Base-by-base conservation (phyloP, 2,797 vertebrate genomes). In the Halcyon badia region DNA sequence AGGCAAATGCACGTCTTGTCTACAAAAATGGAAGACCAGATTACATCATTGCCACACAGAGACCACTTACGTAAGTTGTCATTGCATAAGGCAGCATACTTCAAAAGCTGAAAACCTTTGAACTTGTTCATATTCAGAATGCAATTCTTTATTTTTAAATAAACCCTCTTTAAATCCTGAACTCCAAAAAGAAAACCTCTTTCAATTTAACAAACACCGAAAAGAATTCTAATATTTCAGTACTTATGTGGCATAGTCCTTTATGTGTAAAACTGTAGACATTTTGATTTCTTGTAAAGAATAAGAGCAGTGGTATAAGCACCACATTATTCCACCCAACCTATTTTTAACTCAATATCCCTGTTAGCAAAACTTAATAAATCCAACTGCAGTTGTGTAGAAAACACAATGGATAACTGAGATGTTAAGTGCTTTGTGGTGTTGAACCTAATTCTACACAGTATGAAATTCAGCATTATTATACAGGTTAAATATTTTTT, bases 21-120 rank as follows among this genome's bases (percentile, higher is more conserved):
- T 99, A 99, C 97, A 98, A 98, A 97, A 98, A 99, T 35, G 98
- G 98, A 83, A 98, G 98, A 90, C 98, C 98, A 0, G 98, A 99
- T 95, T 99, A 98, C 82, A 98, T 99, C 91, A 99, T 99, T 41
- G 97, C 98, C 44, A 98, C 98, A 0, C 98, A 99, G 86, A 98
- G 98, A 93, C 97, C 98, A 37, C 97, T 99, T 25, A 98, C 98
- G 98, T 99, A 98, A 98, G 98, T 94, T 60, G 11, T 52, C 19
- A 1, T 28, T 9, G 3, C 25, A 21, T 39, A 26, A 83, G 61
- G 44, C 20, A 33, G 26, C 18, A 1, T 46, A 4, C 13, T 57
- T 48, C 18, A 56, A 46, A 94, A 92, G 22, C 6, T 9, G 14
- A 72, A 61, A 70, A 18, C 4, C 48, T 37, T 60, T 33, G 15